Evolutionary conservation across 2,113 vertebrate genomes (phyloP).

Genomic region (Fulmarus glacialis): DNA sequence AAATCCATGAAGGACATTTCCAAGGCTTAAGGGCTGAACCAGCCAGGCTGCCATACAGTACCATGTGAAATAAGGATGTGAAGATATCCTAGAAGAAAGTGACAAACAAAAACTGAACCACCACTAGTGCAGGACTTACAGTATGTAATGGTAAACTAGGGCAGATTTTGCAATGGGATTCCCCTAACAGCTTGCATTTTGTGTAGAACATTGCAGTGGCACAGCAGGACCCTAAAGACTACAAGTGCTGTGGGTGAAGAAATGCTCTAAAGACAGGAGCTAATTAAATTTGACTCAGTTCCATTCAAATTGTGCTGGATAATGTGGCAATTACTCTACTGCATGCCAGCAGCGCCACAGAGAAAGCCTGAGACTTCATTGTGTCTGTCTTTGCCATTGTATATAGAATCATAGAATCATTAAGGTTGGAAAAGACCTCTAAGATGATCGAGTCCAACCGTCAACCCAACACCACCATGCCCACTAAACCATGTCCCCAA

Average conservation of each 20-base stretch:
- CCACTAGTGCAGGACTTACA: not conserved
- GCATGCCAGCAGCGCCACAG: not conserved
- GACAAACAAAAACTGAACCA: not conserved
- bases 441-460: too few relatives aligned
- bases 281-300: slow-evolving; percentile 7
- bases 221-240: not conserved
- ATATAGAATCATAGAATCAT: not conserved
- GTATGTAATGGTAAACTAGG: not conserved
- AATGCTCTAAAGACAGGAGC: not conserved
- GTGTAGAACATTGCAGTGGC: not conserved
- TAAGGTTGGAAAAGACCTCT: too few relatives aligned
- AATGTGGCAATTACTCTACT: not conserved
- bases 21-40: not conserved
- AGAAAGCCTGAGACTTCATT: not conserved
- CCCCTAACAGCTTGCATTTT: not conserved
- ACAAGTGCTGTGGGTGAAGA: not conserved
- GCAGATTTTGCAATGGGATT: not conserved
- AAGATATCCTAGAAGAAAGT: not conserved
- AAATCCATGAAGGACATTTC: not conserved
- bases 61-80: not conserved
- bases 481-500: too few relatives aligned
- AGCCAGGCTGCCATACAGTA: not conserved
- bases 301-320: not conserved
- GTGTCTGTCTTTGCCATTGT: not conserved
- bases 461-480: too few relatives aligned